Base-by-base conservation (phyloP, 2,888 invertebrate genomes). In the Strigamia maritima region DNA sequence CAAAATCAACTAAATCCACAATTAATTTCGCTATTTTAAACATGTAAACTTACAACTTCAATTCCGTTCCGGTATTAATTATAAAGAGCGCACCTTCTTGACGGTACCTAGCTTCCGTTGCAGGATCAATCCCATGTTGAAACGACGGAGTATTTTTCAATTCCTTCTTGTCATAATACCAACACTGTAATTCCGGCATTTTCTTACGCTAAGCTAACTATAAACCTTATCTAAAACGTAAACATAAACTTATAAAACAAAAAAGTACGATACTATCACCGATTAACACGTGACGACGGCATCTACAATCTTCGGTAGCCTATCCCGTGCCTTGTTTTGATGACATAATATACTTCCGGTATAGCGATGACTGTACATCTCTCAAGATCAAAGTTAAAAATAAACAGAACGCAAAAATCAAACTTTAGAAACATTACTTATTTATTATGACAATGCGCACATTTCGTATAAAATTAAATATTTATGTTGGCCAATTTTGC, bases 1-100 rank as follows among this genome's bases (percentile, higher is more conserved):
- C n/a, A n/a, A n/a, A n/a, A n/a, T 60, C n/a, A 14, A 44, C 2
- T 2, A 44, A 44, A 2, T 3, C 14, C 14, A 49, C 8, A 49
- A n/a, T n/a, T 16, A 49, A 19, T n/a, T 19, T 24, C 14, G 4
- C 16, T 24, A 6, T 3, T 7, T 65, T 7, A 81, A 85, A n/a
- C n/a, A n/a, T 24, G 75, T 81, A 85, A 85, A 86, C 86, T 86
- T 86, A 89, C 88, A 89, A 84, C 83, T 88, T 88, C 78, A 89
- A 84, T 82, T 86, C 86, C 49, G 85, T 85, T 49, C 98, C 98
- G 81, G 95, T 93, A 85, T 97, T 94, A 85, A 97, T 95, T 83
- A 99, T 98, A 85, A 99, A 97, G 81, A 96, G 89, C 38, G 98
- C 97, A 60, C 98, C 98, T 88, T 98, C 98, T 84, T 95, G 93